Evolutionary conservation across 2,797 vertebrate species (phyloP).

Genomic region (Silurus aristotelis): DNA sequence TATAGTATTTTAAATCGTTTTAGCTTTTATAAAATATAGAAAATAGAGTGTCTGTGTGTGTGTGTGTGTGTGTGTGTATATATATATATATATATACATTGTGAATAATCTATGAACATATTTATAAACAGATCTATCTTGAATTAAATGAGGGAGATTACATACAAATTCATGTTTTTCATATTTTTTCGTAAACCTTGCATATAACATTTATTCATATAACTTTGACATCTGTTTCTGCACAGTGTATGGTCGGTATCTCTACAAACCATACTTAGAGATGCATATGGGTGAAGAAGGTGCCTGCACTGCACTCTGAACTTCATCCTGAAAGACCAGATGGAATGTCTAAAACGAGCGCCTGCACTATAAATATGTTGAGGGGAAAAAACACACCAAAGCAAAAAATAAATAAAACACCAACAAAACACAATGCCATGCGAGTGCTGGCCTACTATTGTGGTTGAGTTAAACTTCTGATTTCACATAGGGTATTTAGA

Average conservation of each 20-base stretch:
- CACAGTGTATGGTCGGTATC: no score
- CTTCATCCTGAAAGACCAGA: constrained; percentile 67
- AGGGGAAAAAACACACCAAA: constrained; percentile 51
- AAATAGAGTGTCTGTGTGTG: no score
- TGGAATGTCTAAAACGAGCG: constrained; percentile 73
- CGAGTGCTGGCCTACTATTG: constrained; percentile 7
- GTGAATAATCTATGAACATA: constrained; percentile 1
- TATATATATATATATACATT: background rate
- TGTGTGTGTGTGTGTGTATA: background rate
- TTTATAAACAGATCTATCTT: background rate
- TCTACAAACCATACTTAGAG: constrained; percentile 25
- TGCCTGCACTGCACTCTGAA: constrained; percentile 61
- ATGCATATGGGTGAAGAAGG: constrained; percentile 32
- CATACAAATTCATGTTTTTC: background rate
- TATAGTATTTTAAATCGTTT: background rate
- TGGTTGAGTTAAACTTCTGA: constrained; percentile 40
- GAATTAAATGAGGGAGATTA: background rate
- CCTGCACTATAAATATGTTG: constrained; percentile 70
- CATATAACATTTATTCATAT: background rate
- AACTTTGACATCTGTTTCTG: background rate
- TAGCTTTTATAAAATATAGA: background rate
- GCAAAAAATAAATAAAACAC: background rate
- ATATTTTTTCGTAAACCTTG: background rate
- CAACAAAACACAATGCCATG: constrained; percentile 10
- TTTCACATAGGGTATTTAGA: constrained; percentile 59